Evolutionary conservation across 2,888 invertebrate genomes (phyloP), one percentile per base, ranked within the genome.

Genomic region (Stratiomys singularior): DNA sequence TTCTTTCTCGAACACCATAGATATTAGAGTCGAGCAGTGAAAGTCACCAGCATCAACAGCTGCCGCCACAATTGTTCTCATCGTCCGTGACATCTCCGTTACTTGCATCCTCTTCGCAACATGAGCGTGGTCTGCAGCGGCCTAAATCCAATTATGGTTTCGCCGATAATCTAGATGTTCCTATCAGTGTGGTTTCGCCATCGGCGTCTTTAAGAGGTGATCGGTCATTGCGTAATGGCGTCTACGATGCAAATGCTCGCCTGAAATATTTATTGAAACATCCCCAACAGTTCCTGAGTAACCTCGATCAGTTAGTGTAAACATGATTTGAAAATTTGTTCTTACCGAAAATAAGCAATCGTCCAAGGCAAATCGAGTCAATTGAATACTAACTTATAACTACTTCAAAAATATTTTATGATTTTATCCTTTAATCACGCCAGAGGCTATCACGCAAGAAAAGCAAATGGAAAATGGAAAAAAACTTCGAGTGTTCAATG

Each of bases 1-100:
- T 23, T 78, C 18, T 76, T 47, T 76, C 11, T 69, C 52, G 0
- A 1, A 30, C 37, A 83, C n/a, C n/a, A 80, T 82, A 86, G 87
- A 86, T 86, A 81, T 84, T 87, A 81, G 86, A 87, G 81, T 87
- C 86, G 46, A 87, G 87, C 83, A 86, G 84, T 82, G 86, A 87
- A 81, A 85, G 86, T 77, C 25, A 74, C 4, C 85, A 81, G 66
- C 82, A 74, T 7, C 60, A 44, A 27, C 28, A 18, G 7, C 11
- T 21, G 1, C 21, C 30, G 25, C 28, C 25, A 2, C 60, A 60
- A 25, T 21, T 60, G 18, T 60, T 52, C 13, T 52, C 25, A 9
- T 52, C 71, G 25, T 46, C 72, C 1, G 18, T 28, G 13, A 25
- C 72, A 60, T 76, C 76, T 1, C 25, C 63, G 3, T 63, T 63